Conservation (phyloP, 1,140 invertebrate genomes). For the Calephelis nemesis region DNA sequence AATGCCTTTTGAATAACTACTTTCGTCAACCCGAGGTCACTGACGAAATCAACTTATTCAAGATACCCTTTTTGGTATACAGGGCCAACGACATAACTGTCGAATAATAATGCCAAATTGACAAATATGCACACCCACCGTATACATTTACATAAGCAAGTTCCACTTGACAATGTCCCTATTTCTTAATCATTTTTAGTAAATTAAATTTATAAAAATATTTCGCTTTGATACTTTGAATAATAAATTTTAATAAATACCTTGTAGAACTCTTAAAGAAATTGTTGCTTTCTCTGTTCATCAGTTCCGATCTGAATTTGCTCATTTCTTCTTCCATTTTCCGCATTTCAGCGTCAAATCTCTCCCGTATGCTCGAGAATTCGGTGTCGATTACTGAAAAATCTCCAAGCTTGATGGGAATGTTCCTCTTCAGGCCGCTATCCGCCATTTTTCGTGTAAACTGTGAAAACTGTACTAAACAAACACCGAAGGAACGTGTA, state of each 20-base stretch:
- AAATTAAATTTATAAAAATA: constrained; percentile 1
- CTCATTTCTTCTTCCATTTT: constrained; percentile 99
- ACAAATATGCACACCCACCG: constrained; percentile 33
- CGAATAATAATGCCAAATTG: constrained; percentile 63
- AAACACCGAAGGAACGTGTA: constrained; percentile 69
- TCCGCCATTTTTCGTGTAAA: constrained; percentile 83
- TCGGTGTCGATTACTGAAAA: constrained; percentile 97
- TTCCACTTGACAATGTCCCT: constrained; percentile 4
- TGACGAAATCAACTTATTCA: constrained; percentile 71
- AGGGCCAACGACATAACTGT: constrained; percentile 49
- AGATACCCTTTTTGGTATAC: constrained; percentile 72
- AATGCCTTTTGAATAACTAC: constrained; percentile 69
- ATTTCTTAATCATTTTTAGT: neutral
- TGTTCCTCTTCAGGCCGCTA: constrained; percentile 90
- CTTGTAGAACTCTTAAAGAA: constrained; percentile 93
- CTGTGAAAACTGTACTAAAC: constrained; percentile 64
- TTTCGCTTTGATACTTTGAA: neutral
- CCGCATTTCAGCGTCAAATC: constrained; percentile 97
- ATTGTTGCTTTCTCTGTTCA: constrained; percentile 94
- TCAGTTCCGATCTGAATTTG: constrained; percentile 94
- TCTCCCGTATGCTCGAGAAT: constrained; percentile 96
- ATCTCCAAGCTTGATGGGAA: constrained; percentile 95
- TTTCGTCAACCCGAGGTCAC: constrained; percentile 61
- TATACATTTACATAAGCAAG: constrained; percentile 17
- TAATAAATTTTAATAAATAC: constrained; percentile 80